Evolutionary conservation across 2,888 invertebrate species (phyloP), one percentile per base, ranked within the genome.

Genomic region (Andrena trimmerana): DNA sequence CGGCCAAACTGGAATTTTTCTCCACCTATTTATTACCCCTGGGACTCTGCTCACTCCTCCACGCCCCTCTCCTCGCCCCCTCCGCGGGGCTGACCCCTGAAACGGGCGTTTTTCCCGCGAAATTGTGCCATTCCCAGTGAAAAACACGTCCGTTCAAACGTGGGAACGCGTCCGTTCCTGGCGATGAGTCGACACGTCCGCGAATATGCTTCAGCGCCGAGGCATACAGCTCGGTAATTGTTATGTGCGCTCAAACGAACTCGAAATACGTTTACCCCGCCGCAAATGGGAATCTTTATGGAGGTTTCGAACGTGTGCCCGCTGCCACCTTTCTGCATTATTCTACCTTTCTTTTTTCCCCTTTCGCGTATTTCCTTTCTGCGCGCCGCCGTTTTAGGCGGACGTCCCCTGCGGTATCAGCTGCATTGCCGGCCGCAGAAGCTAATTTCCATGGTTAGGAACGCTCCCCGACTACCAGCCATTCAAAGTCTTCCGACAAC

Each of bases 401-500:
- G 16, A 77, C 48, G 70, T 74, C 31, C 75, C 73, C 75, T 63
- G 75, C 48, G 70, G 84, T 60, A 76, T 81, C 70, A 67, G 73
- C 66, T 84, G 73, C 63, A 29, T 62, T 72, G 62, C 10, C 63
- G 60, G 31, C 70, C 50, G 33, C 66, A 33, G 68, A 72, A 69
- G 66, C 81, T 75, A 81, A 84, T 81, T 85, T 81, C 65, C 77
- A 78, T 52, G 78, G 42, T n/a, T 50, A 50, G 66, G 50, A 62
- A 69, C 74, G 70, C 29, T 57, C 69, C 10, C 50, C 42, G n/a
- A 59, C 54, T 65, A 71, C 36, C 71, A 65, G 70, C 54, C 62
- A 63, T 75, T 76, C 75, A n/a, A 79, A 81, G 70, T 82, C 71
- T 84, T 71, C 59, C 73, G 78, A 50, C 67, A 78, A 76, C 70